Evolutionary conservation across 2,888 invertebrate species (phyloP).

Genomic region (Poecilus cupreus): DNA sequence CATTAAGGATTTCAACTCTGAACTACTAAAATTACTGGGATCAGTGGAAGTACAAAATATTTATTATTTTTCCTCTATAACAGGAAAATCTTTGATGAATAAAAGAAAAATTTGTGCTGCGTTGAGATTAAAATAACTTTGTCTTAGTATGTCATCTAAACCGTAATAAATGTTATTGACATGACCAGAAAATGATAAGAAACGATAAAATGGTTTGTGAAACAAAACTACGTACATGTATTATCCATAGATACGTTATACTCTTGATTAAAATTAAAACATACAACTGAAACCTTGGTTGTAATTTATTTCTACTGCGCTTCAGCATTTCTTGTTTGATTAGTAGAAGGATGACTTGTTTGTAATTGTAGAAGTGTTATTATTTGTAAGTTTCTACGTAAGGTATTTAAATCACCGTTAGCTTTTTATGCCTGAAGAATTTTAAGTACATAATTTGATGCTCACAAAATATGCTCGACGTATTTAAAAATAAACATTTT

Average conservation of each 20-base stretch:
- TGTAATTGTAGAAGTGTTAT: background rate
- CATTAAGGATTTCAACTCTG: too few relatives aligned
- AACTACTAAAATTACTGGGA: too few relatives aligned
- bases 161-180: slow-evolving; percentile 39
- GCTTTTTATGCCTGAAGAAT: slow-evolving; percentile 16
- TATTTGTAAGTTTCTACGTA: slow-evolving; percentile 6
- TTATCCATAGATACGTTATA: background rate
- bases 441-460: slow-evolving; percentile 32
- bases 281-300: background rate
- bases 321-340: too few relatives aligned
- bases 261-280: too few relatives aligned
- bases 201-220: slow-evolving; percentile 16
- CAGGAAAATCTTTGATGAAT: too few relatives aligned
- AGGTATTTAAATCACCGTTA: slow-evolving; percentile 23
- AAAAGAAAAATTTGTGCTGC: too few relatives aligned
- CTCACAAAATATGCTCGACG: slow-evolving; percentile 7
- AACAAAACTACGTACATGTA: background rate
- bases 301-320: too few relatives aligned
- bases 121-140: background rate
- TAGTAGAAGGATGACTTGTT: slow-evolving; percentile 1
- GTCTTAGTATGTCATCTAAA: slow-evolving; percentile 19
- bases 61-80: too few relatives aligned
- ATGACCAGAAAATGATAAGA: slow-evolving; percentile 37
- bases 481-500: slow-evolving; percentile 7
- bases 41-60: too few relatives aligned